Conservation (phyloP, 2,113 vertebrate genomes). For the Microtus richardsoni region DNA sequence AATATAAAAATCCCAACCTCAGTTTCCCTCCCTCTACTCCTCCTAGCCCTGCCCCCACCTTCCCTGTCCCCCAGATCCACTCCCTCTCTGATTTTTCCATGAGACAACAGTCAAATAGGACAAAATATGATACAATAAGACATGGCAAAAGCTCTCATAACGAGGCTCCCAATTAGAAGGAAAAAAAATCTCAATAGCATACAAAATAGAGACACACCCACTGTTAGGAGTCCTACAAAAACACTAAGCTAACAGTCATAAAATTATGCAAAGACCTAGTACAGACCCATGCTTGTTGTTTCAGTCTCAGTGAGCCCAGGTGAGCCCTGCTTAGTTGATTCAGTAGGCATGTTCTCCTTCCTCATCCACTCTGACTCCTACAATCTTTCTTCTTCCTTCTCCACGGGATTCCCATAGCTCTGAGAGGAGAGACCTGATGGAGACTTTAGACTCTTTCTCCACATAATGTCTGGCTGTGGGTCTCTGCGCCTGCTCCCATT, state of each 20-base stretch:
- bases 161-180: background rate
- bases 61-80: background rate
- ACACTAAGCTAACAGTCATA: background rate
- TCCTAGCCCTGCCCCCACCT: background rate
- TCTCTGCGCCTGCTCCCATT: background rate
- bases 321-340: background rate
- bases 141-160: background rate
- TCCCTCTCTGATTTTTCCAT: background rate
- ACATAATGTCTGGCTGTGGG: background rate
- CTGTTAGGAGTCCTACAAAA: background rate
- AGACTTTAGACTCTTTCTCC: too few species aligned
- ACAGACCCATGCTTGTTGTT: background rate
- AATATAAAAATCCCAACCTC: background rate
- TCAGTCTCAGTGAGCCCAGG: background rate
- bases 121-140: background rate
- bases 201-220: background rate
- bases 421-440: background rate
- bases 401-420: too few species aligned
- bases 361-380: background rate
- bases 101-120: too few species aligned
- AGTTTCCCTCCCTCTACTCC: background rate
- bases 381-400: background rate
- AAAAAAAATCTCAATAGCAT: background rate
- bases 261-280: too few species aligned
- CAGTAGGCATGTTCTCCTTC: background rate